Conservation (phyloP, 2,113 vertebrate genomes). For the Leptobrachium ailaonicum region DNA sequence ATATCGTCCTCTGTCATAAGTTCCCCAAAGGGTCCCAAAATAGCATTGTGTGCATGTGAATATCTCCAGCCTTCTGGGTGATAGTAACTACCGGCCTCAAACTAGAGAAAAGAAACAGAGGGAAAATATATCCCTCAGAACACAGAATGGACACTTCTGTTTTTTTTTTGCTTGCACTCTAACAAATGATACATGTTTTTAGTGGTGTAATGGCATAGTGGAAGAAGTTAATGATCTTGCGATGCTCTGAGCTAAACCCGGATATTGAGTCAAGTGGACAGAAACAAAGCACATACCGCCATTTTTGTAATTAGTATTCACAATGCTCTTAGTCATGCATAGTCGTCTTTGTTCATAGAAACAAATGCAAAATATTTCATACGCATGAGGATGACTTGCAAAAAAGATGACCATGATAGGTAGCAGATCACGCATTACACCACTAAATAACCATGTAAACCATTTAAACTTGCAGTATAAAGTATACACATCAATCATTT, state of each 20-base stretch:
- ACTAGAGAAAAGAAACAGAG: constrained; percentile 76
- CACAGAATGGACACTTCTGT: constrained; percentile 51
- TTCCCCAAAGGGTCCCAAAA: constrained; percentile 85
- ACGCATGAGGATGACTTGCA: constrained; percentile 17
- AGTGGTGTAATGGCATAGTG: constrained; percentile 83
- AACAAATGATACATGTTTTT: constrained; percentile 78
- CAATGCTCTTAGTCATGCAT: constrained; percentile 29
- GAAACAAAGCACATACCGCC: constrained; percentile 10
- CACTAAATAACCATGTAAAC: constrained; percentile 83
- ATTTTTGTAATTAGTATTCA: constrained; percentile 24
- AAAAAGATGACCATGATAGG: constrained; percentile 33
- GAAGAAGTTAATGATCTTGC: not conserved
- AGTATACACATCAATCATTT: not conserved
- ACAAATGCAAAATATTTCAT: constrained; percentile 11
- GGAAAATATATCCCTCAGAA: constrained; percentile 73
- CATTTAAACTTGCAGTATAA: constrained; percentile 64
- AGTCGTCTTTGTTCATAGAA: not conserved
- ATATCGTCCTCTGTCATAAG: constrained; percentile 88
- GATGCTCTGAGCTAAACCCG: constrained; percentile 14
- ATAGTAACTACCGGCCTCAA: constrained; percentile 73
- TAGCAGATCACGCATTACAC: constrained; percentile 76
- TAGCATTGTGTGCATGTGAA: constrained; percentile 75
- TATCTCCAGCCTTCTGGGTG: constrained; percentile 82
- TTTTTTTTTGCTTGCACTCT: constrained; percentile 61
- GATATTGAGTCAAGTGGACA: constrained; percentile 13